Evolutionary conservation across 1,140 invertebrate genomes (phyloP).

Genomic region (Meloidogyne chitwoodi): DNA sequence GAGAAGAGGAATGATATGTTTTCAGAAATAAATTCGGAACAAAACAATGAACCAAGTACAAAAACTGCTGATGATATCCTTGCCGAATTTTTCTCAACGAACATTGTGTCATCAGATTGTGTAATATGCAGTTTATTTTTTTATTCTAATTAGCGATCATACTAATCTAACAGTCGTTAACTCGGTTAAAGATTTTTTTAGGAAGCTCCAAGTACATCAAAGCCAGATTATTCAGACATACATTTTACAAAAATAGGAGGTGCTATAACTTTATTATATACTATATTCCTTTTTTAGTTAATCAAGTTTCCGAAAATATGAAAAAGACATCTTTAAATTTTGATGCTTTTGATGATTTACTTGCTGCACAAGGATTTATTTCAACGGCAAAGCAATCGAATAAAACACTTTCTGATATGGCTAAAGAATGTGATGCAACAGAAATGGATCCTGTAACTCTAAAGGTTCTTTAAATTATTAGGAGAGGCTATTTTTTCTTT

Average conservation of each 20-base stretch:
- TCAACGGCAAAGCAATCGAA: slow-evolving; percentile 34
- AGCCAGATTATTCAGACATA: background rate
- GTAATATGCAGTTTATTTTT: no score
- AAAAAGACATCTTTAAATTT: background rate
- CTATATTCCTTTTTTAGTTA: background rate
- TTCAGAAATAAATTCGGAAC: no score
- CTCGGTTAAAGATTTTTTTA: no score
- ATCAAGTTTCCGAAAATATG: background rate
- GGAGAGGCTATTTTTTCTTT: background rate
- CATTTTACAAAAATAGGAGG: background rate
- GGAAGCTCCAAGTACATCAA: no score
- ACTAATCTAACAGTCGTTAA: no score
- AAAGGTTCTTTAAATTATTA: slow-evolving; percentile 23
- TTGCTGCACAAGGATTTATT: slow-evolving; percentile 46
- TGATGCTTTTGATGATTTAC: slow-evolving; percentile 48
- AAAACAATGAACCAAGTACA: no score
- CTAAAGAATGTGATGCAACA: slow-evolving; percentile 37
- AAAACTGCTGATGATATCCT: no score
- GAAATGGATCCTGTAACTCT: slow-evolving; percentile 45
- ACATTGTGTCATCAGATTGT: no score
- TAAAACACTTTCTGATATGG: slow-evolving; percentile 45
- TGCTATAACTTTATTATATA: background rate
- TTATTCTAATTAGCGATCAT: no score
- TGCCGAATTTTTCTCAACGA: no score
- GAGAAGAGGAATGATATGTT: background rate